Base-by-base conservation (phyloP, 30 jellyfish, hydroid and myxozoan species). In the Sanderia malayensis region DNA sequence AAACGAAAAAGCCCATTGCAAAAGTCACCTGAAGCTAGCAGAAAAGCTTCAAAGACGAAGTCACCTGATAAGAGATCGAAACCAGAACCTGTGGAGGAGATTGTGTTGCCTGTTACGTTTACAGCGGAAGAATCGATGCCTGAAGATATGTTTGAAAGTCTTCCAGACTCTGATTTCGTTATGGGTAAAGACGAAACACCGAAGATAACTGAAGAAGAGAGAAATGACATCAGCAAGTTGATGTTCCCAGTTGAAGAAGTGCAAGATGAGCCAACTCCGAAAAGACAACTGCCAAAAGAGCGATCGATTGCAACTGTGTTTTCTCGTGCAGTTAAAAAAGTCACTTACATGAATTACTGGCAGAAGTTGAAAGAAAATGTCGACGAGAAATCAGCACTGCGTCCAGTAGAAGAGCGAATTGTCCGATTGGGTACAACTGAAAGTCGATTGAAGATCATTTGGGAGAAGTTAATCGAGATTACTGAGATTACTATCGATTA, bases 141-240 rank as follows among this genome's bases (percentile, higher is more conserved):
- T 29, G n/a, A n/a, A n/a, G 85, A 62, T 23, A 28, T 58, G 3
- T 67, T 86, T 7, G 89, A 79, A 31, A 45, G 70, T 34, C 25
- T 68, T 29, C 94, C 93, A 17, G 82, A 57, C 61, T 26, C 74
- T 55, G 79, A 66, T 26, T 37, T 32, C 23, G 52, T 66, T 1
- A 66, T 68, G 49, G 75, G 69, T 17, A 21, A 53, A 11, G 57
- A 57, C 18, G 20, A n/a, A 10, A 18, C 30, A 21, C 60, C 61
- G 53, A 55, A 53, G 34, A 76, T 87, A 64, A 71, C 96, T 0
- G 83, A 44, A 8, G 86, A 87, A 25, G 92, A 87, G 34, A 64
- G 76, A 41, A 26, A 68, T n/a, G 64, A 24, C 32, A 27, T 87
- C 24, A 59, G 57, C 18, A 78, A 65, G 67, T 30, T 59, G 44